A percentile compares a stretch with the other conserved stretches of the same genome.
phyloP scores from a whole-genome alignment of 2,113 vertebrate species.

The Cacatua alba region DNA sequence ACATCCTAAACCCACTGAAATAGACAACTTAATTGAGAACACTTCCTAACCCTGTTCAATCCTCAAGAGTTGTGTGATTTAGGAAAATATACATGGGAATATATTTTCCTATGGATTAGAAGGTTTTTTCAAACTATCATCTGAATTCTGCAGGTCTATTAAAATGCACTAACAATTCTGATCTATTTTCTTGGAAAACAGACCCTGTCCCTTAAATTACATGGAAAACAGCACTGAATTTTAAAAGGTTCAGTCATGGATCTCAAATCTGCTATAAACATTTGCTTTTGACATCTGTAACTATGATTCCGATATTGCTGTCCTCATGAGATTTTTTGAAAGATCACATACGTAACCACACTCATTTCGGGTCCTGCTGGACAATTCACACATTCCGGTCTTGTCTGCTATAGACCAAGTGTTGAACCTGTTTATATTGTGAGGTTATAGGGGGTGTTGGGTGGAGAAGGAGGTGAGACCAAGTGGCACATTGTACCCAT shows the following conservation, averaged over 20 bases:
- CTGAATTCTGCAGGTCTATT: background rate
- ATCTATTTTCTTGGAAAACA: background rate
- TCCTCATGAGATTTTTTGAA: background rate
- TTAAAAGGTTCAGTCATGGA: background rate
- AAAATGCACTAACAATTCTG: background rate
- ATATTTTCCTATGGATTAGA: background rate
- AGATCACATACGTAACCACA: fast-evolving
- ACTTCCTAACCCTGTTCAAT: background rate
- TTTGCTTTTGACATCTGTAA: background rate
- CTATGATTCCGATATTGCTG: background rate
- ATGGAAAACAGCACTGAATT: background rate
- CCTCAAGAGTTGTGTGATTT: background rate
- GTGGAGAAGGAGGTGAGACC: background rate
- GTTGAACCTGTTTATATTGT: background rate
- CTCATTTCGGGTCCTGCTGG: background rate
- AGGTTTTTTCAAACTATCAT: background rate
- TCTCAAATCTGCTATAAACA: background rate
- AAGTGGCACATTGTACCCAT: background rate
- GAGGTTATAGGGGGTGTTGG: background rate
- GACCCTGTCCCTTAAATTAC: background rate
- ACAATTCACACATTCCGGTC: background rate
- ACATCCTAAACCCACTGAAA: conserved; percentile 19
- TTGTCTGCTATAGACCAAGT: background rate
- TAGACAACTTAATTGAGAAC: background rate
- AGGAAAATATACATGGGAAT: background rate